These are phyloP conservation scores for Unio delphinus DNA, from an alignment of 2,888 invertebrate genomes.

Conservation along the genomic window DNA sequence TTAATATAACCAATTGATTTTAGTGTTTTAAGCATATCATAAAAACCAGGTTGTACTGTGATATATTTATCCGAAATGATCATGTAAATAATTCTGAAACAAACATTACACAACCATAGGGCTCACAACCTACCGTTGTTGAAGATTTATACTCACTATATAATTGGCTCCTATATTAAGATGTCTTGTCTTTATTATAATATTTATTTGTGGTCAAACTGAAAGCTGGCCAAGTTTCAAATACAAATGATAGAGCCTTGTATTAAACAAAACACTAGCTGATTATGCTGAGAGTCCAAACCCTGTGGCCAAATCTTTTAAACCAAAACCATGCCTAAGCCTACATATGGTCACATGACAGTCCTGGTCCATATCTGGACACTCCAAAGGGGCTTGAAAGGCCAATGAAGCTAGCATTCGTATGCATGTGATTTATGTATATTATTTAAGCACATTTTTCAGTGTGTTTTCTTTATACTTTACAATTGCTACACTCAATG, in stretches of 20 bases:
- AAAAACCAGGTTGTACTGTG: too few relatives aligned
- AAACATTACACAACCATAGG: conserved; percentile 9
- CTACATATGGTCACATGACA: neutral
- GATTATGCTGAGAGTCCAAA: conserved; percentile 10
- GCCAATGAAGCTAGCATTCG: conserved; percentile 2
- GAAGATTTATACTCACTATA: conserved; percentile 16
- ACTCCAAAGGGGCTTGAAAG: conserved; percentile 1
- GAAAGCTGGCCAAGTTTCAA: conserved; percentile 12
- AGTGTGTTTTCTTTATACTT: neutral
- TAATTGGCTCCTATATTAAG: conserved; percentile 16
- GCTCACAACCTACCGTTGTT: conserved; percentile 18
- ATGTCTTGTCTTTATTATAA: conserved; percentile 21
- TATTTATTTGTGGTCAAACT: conserved; percentile 20
- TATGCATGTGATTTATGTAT: conserved; percentile 2
- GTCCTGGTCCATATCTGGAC: neutral
- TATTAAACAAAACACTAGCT: conserved; percentile 9
- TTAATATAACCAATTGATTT: too few relatives aligned
- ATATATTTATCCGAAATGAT: too few relatives aligned
- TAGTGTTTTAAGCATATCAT: too few relatives aligned
- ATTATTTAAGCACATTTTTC: conserved; percentile 4
- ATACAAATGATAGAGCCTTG: conserved; percentile 15
- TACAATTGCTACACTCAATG: neutral
- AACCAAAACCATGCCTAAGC: conserved; percentile 2
- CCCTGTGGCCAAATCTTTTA: conserved; percentile 11
- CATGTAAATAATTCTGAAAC: too few relatives aligned